These are phyloP conservation scores for Chlorocebus sabaeus DNA, from an alignment of 2,113 vertebrate genomes.

Conservation along the genomic window DNA sequence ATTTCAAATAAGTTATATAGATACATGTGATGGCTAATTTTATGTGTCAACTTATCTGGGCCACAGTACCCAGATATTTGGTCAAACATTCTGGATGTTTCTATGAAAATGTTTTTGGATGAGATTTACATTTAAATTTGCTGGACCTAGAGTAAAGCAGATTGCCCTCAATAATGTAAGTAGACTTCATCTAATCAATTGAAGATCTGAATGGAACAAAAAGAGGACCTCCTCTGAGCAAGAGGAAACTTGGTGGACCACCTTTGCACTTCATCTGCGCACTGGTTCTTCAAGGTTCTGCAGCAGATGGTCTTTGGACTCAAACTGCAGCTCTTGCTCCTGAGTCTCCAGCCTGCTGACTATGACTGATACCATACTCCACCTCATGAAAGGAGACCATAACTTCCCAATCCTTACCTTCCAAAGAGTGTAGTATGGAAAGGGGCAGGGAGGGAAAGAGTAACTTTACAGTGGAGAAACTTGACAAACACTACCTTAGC, in stretches of 20 bases:
- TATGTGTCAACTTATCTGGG: not conserved
- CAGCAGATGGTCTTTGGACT: not conserved
- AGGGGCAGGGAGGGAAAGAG: accelerated
- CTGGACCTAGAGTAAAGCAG: not conserved
- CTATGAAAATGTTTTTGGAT: not conserved
- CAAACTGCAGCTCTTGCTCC: not conserved
- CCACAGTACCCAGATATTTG: not conserved
- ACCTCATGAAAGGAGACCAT: not conserved
- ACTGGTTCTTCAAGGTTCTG: not conserved
- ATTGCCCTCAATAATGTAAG: not conserved
- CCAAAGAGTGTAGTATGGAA: not conserved
- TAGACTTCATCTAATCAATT: not conserved
- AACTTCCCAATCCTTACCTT: no score
- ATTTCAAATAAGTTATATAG: not conserved
- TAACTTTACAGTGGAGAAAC: not conserved
- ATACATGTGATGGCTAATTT: not conserved
- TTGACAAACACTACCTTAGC: not conserved
- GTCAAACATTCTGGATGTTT: not conserved
- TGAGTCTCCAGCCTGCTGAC: not conserved
- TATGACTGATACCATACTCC: not conserved
- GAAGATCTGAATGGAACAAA: not conserved
- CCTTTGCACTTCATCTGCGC: not conserved
- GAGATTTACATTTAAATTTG: not conserved
- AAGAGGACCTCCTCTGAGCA: not conserved
- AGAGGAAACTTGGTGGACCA: not conserved